Evolutionary conservation across 2,888 invertebrate species (phyloP).

Genomic region (Hemicrepidius hirtus): DNA sequence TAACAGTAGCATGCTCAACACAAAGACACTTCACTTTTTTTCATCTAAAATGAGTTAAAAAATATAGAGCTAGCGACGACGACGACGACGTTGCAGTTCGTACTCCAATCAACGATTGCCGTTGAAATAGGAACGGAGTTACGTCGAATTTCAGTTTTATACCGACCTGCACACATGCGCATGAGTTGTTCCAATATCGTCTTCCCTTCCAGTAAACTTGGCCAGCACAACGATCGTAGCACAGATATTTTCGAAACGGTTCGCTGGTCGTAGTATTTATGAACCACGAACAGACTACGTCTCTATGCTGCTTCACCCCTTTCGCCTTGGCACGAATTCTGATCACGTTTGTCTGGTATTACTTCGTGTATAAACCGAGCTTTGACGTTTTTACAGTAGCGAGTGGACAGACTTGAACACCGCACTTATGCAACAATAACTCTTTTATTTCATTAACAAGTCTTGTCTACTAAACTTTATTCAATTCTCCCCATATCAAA

Average conservation of each 20-base stretch:
- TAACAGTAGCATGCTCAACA: conserved; percentile 44
- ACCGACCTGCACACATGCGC: conserved; percentile 40
- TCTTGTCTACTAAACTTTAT: too few species aligned
- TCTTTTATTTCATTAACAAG: too few species aligned
- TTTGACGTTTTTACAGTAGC: background rate
- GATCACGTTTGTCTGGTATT: conserved; percentile 4
- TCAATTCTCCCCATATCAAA: too few species aligned
- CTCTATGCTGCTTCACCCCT: background rate
- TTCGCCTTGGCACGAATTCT: conserved; percentile 14
- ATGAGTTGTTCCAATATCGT: conserved; percentile 20
- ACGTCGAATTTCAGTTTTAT: conserved; percentile 46
- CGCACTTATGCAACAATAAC: too few species aligned
- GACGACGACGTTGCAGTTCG: conserved; percentile 28
- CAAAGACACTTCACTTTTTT: conserved; percentile 50
- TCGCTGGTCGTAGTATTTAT: background rate
- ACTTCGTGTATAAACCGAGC: conserved; percentile 2
- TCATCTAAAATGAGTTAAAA: conserved; percentile 20
- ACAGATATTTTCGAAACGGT: conserved; percentile 38
- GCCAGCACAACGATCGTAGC: conserved; percentile 36
- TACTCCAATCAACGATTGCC: conserved; percentile 46
- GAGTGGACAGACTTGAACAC: too few species aligned
- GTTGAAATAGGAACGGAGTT: conserved; percentile 46
- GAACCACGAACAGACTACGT: conserved; percentile 15
- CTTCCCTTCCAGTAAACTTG: conserved; percentile 42
- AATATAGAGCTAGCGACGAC: conserved; percentile 1